phyloP scores from a whole-genome alignment of 2,888 invertebrate genomes.

The Eutolmus rufibarbis region DNA sequence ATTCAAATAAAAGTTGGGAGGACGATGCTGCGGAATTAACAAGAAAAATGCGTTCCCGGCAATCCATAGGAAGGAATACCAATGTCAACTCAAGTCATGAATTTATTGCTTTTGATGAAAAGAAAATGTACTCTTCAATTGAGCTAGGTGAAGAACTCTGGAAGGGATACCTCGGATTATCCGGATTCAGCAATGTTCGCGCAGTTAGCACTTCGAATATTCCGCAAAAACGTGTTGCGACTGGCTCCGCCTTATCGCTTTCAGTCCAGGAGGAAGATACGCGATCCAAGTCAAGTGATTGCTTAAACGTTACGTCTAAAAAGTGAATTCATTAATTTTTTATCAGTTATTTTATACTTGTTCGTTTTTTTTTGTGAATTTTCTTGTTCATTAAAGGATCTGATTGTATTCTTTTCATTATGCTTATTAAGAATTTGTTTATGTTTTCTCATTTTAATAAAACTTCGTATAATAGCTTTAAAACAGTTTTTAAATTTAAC shows the following conservation, averaged over 20 bases:
- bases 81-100: not conserved
- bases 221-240: not conserved
- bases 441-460: slow-evolving; percentile 9
- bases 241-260: not conserved
- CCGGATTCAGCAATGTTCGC: not conserved
- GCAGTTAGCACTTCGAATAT: slow-evolving; percentile 11
- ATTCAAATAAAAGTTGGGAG: not conserved
- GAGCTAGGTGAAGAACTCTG: not conserved
- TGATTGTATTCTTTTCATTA: not conserved
- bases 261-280: not conserved
- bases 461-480: not conserved
- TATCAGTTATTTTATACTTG: not conserved
- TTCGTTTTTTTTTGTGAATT: not conserved
- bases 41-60: not conserved
- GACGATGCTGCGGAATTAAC: not conserved
- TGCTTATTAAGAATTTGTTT: not conserved
- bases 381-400: not conserved
- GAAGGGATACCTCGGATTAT: not conserved
- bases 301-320: not conserved
- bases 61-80: not conserved
- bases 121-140: not conserved
- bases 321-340: slow-evolving; percentile 26
- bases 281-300: slow-evolving; percentile 13
- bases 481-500: not conserved
- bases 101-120: not conserved